Evolutionary conservation across 2,797 vertebrate species (phyloP).

Genomic region (Cuculus canorus): DNA sequence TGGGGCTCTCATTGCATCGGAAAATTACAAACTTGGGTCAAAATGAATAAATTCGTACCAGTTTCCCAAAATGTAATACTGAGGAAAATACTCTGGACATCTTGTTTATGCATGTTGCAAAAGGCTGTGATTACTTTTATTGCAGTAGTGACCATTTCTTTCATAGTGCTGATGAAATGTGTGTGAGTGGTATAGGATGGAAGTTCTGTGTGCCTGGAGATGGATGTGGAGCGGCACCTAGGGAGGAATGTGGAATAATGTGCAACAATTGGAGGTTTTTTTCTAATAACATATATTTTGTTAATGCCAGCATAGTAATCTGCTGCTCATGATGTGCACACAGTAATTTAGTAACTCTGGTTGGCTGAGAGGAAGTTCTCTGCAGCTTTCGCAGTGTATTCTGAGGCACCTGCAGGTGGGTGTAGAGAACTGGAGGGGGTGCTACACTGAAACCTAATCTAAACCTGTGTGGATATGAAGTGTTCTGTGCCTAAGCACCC

Average conservation of each 20-base stretch:
- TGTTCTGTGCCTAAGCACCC: background rate
- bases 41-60: background rate
- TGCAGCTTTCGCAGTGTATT: background rate
- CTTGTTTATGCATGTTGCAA: background rate
- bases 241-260: background rate
- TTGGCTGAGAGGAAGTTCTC: background rate
- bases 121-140: background rate
- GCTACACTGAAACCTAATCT: background rate
- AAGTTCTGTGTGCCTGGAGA: background rate
- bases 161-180: background rate
- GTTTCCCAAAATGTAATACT: background rate
- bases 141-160: background rate
- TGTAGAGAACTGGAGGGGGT: background rate
- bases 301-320: background rate
- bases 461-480: background rate
- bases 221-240: background rate
- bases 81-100: background rate
- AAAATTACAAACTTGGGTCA: background rate
- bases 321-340: background rate
- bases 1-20: background rate
- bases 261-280: background rate
- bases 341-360: background rate
- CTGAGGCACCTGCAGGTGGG: background rate
- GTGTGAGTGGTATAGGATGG: background rate
- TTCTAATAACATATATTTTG: background rate